A percentile compares a stretch with the other conserved stretches of the same genome.
phyloP scores from a whole-genome alignment of 2,113 vertebrate genomes.

The Anseranas semipalmata region DNA sequence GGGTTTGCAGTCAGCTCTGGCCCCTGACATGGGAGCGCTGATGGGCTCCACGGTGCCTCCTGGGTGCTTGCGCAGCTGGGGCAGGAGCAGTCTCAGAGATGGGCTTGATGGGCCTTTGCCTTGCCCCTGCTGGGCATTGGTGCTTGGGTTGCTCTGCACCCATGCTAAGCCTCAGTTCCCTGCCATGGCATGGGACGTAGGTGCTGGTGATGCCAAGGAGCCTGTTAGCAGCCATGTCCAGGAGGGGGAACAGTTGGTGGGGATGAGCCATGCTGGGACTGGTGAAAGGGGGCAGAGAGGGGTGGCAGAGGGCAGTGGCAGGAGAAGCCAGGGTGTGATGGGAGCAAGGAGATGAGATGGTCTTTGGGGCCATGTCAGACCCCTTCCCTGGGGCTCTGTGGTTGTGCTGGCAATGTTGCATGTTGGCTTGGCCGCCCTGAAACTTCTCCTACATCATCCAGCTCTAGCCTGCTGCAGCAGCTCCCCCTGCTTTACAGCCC shows the following conservation, averaged over 20 bases:
- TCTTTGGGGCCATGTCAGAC: background rate
- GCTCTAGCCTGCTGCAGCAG: background rate
- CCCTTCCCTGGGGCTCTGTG: background rate
- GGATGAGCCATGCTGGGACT: background rate
- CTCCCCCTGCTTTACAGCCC: background rate
- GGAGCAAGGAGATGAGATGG: background rate
- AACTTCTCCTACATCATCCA: rapidly evolving
- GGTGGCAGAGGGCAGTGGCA: background rate
- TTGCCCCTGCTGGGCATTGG: background rate
- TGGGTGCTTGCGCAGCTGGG: rapidly evolving
- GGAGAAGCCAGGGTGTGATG: background rate
- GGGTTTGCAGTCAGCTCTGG: background rate
- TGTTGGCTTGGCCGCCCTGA: too few relatives aligned
- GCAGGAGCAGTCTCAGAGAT: background rate
- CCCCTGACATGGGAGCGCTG: background rate
- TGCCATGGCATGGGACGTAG: rapidly evolving
- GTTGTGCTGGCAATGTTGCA: background rate
- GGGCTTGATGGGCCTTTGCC: background rate
- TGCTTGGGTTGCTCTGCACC: background rate
- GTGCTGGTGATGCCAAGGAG: background rate
- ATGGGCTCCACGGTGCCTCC: background rate
- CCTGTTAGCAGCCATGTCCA: too few relatives aligned
- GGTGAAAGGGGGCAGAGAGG: background rate
- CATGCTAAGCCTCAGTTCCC: background rate
- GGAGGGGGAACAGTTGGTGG: rapidly evolving